A percentile compares a stretch with the other conserved stretches of the same genome.
Conservation (phyloP, 1,140 invertebrate species). For the Meteorus sp. region DNA sequence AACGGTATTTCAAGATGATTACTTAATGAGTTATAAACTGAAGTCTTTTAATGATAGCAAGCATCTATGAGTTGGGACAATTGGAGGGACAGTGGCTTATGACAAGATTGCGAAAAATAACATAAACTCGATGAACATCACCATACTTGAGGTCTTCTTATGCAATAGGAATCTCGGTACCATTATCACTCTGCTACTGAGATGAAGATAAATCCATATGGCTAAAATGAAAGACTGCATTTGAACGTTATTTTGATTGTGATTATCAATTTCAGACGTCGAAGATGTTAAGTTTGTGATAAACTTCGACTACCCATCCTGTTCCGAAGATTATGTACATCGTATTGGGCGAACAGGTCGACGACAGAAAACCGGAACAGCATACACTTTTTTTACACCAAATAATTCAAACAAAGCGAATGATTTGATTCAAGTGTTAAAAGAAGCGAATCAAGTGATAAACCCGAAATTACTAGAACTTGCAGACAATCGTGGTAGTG, state of each 20-base stretch:
- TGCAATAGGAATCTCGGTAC: no score
- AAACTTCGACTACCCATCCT: slow-evolving; percentile 99
- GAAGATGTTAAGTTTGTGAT: slow-evolving; percentile 99
- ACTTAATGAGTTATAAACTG: no score
- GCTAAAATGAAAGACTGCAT: background rate
- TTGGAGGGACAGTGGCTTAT: slow-evolving; percentile 19
- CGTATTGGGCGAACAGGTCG: slow-evolving; percentile 97
- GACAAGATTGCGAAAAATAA: background rate
- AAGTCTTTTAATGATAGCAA: no score
- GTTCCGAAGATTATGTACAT: slow-evolving; percentile 99
- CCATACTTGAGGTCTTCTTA: slow-evolving; percentile 8
- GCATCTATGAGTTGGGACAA: no score
- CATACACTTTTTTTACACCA: slow-evolving; percentile 98
- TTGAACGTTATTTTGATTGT: slow-evolving; percentile 19
- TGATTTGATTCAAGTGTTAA: slow-evolving; percentile 88
- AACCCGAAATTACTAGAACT: slow-evolving; percentile 72
- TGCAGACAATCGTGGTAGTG: slow-evolving; percentile 56
- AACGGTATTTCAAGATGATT: no score
- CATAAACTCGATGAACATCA: background rate
- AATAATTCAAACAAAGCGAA: slow-evolving; percentile 90
- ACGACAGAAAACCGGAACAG: slow-evolving; percentile 92
- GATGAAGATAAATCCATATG: background rate
- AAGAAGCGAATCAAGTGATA: slow-evolving; percentile 93
- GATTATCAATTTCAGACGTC: slow-evolving; percentile 78
- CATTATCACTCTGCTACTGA: no score